Percentiles rank a stretch among this genome's conserved stretches.
phyloP scores from a whole-genome alignment of 2,888 invertebrate species.

The Galerucella calmariensis region DNA sequence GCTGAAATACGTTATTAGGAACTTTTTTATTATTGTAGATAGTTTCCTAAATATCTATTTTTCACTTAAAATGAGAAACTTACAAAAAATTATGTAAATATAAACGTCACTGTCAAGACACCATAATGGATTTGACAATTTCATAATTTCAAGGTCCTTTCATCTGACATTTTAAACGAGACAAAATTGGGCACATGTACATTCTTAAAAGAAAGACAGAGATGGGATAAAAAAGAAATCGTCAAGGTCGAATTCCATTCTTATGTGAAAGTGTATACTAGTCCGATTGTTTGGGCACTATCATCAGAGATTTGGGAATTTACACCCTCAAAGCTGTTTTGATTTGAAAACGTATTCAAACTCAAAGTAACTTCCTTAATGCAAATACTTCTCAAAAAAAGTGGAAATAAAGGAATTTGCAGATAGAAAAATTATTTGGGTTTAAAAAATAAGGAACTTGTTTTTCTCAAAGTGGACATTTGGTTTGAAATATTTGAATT shows the following conservation, averaged over 20 bases:
- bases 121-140: conserved; percentile 57
- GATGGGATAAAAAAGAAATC: conserved; percentile 17
- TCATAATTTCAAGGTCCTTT: conserved; percentile 40
- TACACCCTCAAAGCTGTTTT: too few relatives aligned
- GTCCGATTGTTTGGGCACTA: not conserved
- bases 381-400: too few relatives aligned
- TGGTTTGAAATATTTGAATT: not conserved
- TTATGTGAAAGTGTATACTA: conserved; percentile 16
- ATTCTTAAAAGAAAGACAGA: conserved; percentile 2
- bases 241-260: conserved; percentile 25
- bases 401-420: too few relatives aligned
- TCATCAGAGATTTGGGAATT: too few relatives aligned
- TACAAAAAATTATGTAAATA: conserved; percentile 63
- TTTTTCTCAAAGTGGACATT: not conserved
- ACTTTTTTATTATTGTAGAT: conserved; percentile 14
- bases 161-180: conserved; percentile 24
- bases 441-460: not conserved
- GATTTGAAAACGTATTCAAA: too few relatives aligned
- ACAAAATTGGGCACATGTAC: not conserved
- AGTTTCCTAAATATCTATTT: conserved; percentile 37
- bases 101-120: conserved; percentile 63
- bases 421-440: too few relatives aligned
- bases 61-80: conserved; percentile 53
- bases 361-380: too few relatives aligned
- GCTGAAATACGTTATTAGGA: conserved; percentile 10